Evolutionary conservation across 2,113 vertebrate species (phyloP).

Genomic region (human (Homo sapiens)): DNA sequence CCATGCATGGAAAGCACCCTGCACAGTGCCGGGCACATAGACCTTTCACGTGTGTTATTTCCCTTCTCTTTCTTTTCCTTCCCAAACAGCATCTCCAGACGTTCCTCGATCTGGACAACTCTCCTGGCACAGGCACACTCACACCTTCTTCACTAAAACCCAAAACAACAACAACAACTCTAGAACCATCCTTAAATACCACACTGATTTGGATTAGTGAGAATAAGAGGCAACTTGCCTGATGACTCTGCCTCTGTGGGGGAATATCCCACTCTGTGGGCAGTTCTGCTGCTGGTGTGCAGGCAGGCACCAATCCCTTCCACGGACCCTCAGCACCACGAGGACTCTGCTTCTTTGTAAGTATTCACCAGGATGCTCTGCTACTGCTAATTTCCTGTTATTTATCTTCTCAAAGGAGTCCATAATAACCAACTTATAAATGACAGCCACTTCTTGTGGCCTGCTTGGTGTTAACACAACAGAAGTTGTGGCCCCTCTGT

Average conservation of each 20-base stretch:
- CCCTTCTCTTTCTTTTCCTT: background rate
- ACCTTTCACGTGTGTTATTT: too few relatives aligned
- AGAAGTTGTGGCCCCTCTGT: background rate
- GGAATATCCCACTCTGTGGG: background rate
- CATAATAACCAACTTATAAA: background rate
- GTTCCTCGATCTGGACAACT: background rate
- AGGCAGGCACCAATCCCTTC: background rate
- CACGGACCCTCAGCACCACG: background rate
- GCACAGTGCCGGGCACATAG: background rate
- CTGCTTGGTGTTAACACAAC: background rate
- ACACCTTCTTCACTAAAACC: background rate
- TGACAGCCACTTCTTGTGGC: background rate
- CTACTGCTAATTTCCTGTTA: background rate
- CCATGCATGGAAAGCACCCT: background rate
- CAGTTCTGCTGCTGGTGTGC: background rate
- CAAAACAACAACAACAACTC: background rate
- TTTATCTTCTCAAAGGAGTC: background rate
- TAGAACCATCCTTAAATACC: background rate
- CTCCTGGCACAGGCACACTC: background rate
- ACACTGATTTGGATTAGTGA: background rate
- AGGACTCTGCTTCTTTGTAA: background rate
- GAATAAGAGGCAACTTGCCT: background rate
- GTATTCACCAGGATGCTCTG: background rate
- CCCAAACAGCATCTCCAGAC: background rate
- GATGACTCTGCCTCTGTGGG: rapidly evolving